Base-by-base conservation (phyloP, 2,888 invertebrate species). In the Andrena marginata region DNA sequence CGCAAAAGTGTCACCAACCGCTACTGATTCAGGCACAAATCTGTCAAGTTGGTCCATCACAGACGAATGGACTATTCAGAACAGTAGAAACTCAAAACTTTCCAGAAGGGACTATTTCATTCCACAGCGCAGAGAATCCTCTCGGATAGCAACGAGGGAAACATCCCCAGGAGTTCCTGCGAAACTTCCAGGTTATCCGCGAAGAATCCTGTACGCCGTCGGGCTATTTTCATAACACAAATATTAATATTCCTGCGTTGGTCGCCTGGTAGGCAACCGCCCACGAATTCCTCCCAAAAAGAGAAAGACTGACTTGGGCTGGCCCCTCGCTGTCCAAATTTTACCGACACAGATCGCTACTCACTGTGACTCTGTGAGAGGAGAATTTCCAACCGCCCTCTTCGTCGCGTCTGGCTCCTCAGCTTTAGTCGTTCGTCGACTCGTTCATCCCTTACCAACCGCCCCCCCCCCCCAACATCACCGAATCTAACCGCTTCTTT, bases 261-360 rank as follows among this genome's bases (percentile, higher is more conserved):
- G 26, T 48, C 26, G 56, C 33, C 59, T 56, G n/a, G 23, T 20
- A 26, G 49, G 10, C 20, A 13, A 13, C 42, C 16, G 20, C 16
- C 26, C 26, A 7, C 48, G 49, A 71, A 75, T 54, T 54, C 35
- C 23, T 65, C 29, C 8, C 23, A 59, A 33, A 35, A 2, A 4
- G 29, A 29, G 48, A 23, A 64, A 29, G 56, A 69, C 26, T 6
- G 62, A 71, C 29, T 31, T 29, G 23, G 74, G 26, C 20, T n/a
- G 20, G 42, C 42, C 48, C 59, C 54, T 70, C 60, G 10, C 76
- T 64, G 20, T 59, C 65, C 80, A 77, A 77, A 86, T 78, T 85
- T 82, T 77, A 69, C 73, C 71, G 77, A 85, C 85, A 83, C 48
- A 77, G 77, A 83, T 86, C 82, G 82, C 79, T 84, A 85, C 85